phyloP scores from a whole-genome alignment of 1,140 invertebrate species.

The Gonioctena quinquepunctata region DNA sequence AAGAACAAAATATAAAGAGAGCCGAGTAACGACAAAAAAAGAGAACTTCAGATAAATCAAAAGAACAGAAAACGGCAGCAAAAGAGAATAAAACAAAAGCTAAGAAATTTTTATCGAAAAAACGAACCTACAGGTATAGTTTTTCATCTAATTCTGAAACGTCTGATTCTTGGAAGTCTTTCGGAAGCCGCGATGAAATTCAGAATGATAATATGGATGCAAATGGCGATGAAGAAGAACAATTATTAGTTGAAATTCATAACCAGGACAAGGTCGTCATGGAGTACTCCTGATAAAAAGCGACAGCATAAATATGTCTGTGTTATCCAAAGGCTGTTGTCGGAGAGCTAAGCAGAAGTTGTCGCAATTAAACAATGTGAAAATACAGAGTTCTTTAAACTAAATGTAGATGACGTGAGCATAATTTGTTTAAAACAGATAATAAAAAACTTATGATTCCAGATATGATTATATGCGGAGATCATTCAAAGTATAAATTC shows the following conservation, averaged over 20 bases:
- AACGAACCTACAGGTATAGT: not conserved
- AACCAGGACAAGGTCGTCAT: not conserved
- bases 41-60: not conserved
- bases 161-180: not conserved
- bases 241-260: not conserved
- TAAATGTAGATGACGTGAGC: not conserved
- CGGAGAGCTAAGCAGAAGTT: too few species aligned
- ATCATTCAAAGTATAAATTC: constrained; percentile 8
- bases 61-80: not conserved
- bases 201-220: not conserved
- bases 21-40: not conserved
- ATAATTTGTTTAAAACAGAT: not conserved
- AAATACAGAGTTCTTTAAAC: too few species aligned
- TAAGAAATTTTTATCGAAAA: not conserved
- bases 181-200: not conserved
- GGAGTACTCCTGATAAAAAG: not conserved
- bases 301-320: not conserved
- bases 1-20: not conserved
- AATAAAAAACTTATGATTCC: not conserved
- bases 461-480: not conserved
- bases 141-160: not conserved
- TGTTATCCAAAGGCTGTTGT: not conserved
- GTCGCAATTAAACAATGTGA: too few species aligned
- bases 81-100: not conserved
- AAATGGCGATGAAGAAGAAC: not conserved